phyloP scores from a whole-genome alignment of 2,888 invertebrate species.

The Drosophila multiciliata region DNA sequence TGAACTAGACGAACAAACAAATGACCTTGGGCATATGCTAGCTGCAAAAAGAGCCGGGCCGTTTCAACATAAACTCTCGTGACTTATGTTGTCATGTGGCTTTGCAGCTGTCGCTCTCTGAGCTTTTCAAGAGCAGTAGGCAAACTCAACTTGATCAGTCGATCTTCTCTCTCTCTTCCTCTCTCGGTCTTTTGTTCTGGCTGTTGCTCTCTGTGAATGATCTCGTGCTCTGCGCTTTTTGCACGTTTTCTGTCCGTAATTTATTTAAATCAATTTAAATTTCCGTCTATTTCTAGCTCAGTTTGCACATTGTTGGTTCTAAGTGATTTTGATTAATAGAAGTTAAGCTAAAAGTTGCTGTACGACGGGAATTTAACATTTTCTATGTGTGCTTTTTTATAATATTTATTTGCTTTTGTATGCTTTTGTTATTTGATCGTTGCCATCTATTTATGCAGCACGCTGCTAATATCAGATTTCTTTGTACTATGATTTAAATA shows the following conservation, averaged over 20 bases:
- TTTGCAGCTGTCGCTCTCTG: conserved; percentile 26
- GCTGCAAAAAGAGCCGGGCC: conserved; percentile 31
- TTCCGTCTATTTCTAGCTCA: conserved; percentile 60
- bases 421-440: conserved; percentile 14
- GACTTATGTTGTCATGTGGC: conserved; percentile 52
- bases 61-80: conserved; percentile 61
- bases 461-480: not conserved
- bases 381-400: not conserved
- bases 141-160: conserved; percentile 20
- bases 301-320: conserved; percentile 54
- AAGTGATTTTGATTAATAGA: conserved; percentile 71
- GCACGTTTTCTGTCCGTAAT: conserved; percentile 66
- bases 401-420: not conserved
- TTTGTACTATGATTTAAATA: conserved; percentile 1
- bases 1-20: conserved; percentile 35
- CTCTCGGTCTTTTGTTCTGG: not conserved
- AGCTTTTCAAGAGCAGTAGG: conserved; percentile 35
- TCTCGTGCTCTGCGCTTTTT: conserved; percentile 56
- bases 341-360: conserved; percentile 20
- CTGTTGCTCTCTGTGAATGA: conserved; percentile 20
- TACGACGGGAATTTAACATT: conserved; percentile 5
- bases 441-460: conserved; percentile 29
- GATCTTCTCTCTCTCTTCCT: not conserved
- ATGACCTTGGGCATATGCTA: conserved; percentile 49
- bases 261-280: conserved; percentile 75